These are phyloP conservation scores for Seira musarum DNA, from an alignment of 2,888 invertebrate species.

Conservation along the genomic window DNA sequence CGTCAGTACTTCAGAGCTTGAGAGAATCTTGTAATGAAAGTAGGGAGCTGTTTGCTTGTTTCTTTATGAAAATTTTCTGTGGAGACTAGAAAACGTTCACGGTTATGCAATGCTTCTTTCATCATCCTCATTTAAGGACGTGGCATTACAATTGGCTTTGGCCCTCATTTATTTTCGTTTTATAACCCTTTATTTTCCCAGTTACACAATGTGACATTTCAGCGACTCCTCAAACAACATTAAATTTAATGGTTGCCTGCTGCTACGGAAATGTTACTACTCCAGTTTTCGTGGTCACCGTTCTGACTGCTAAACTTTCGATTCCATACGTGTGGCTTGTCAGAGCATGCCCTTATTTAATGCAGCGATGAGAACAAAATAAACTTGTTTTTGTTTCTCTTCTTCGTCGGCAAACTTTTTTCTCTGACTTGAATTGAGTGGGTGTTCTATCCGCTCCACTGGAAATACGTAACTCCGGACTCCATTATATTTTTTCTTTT, in stretches of 20 bases:
- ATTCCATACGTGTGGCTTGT: neutral
- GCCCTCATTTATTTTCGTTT: slow-evolving; percentile 11
- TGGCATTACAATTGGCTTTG: neutral
- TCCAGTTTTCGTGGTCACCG: slow-evolving; percentile 6
- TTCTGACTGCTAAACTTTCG: neutral
- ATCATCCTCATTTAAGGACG: no score
- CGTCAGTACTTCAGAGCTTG: no score
- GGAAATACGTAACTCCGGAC: neutral
- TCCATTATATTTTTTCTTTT: neutral
- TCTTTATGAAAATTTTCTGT: no score
- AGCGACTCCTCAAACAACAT: slow-evolving; percentile 52
- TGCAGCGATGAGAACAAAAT: neutral
- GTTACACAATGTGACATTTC: slow-evolving; percentile 28
- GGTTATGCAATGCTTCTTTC: no score
- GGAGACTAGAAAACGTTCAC: no score
- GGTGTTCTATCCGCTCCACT: neutral
- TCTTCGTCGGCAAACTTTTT: neutral
- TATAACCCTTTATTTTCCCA: slow-evolving; percentile 24
- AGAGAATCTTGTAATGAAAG: no score
- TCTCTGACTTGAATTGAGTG: neutral
- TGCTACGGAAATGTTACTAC: slow-evolving; percentile 33
- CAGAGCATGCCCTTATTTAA: no score
- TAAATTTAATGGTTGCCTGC: slow-evolving; percentile 52
- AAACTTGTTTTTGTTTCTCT: neutral
- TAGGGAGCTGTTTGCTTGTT: no score